These are phyloP conservation scores for Hydrolagus affinis DNA, from an alignment of 2,113 vertebrate genomes.

Conservation along the genomic window DNA sequence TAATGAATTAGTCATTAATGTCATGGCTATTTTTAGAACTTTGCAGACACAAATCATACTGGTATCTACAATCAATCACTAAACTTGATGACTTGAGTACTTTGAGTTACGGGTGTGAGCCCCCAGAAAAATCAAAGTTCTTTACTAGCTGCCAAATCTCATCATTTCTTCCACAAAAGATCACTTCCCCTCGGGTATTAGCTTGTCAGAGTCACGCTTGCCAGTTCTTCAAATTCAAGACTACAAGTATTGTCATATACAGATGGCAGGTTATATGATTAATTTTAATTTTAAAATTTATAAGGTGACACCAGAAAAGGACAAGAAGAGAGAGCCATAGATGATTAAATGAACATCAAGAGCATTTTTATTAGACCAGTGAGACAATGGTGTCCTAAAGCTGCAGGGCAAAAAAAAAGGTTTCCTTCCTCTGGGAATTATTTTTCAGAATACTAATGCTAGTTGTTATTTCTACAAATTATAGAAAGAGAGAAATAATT, in stretches of 20 bases:
- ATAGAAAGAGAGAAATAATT: not conserved
- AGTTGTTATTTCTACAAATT: not conserved
- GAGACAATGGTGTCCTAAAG: not conserved
- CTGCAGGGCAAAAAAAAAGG: not conserved
- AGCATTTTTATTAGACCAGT: not conserved
- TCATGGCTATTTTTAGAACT: too few species aligned
- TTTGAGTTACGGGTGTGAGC: too few species aligned
- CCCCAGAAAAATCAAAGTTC: not conserved
- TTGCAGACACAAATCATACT: too few species aligned
- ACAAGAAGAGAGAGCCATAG: not conserved
- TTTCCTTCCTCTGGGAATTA: not conserved
- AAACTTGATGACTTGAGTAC: too few species aligned
- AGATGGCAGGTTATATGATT: not conserved
- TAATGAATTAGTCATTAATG: too few species aligned
- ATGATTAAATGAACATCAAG: conserved; percentile 15
- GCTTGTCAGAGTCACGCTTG: not conserved
- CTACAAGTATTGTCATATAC: not conserved
- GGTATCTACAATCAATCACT: too few species aligned
- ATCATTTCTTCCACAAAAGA: not conserved
- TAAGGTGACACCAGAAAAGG: not conserved
- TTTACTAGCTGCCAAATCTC: not conserved
- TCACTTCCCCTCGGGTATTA: not conserved
- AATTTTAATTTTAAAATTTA: conserved; percentile 7
- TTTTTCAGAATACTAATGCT: not conserved
- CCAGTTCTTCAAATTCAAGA: not conserved